A percentile compares a stretch with the other conserved stretches of the same genome.
Evolutionary conservation across 2,888 invertebrate genomes (phyloP).

Genomic region (Ochropleura leucogaster): DNA sequence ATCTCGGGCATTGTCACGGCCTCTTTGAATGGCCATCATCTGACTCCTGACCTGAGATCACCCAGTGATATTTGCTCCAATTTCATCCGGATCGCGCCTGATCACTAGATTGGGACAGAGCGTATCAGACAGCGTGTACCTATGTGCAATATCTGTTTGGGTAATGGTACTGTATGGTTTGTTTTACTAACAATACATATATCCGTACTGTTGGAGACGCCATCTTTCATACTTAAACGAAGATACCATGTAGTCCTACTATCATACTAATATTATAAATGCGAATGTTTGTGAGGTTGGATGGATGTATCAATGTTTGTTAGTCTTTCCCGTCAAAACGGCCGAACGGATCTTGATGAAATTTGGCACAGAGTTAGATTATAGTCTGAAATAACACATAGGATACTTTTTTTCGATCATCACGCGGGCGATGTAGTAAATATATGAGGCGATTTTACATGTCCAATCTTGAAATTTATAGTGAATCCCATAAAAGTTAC

Average conservation of each 20-base stretch:
- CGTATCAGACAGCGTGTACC: slow-evolving; percentile 32
- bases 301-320: no score
- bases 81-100: slow-evolving; percentile 73
- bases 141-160: slow-evolving; percentile 44
- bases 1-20: slow-evolving; percentile 51
- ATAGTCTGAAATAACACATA: no score
- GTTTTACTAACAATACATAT: not conserved
- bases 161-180: not conserved
- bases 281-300: no score
- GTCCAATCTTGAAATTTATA: not conserved
- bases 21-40: slow-evolving; percentile 56
- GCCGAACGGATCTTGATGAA: no score
- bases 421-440: not conserved
- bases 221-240: not conserved
- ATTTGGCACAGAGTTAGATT: no score
- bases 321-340: no score
- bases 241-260: not conserved
- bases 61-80: slow-evolving; percentile 72
- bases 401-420: no score
- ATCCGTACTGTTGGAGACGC: not conserved
- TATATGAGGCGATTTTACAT: not conserved
- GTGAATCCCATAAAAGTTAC: not conserved
- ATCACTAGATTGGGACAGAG: slow-evolving; percentile 58
- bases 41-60: slow-evolving; percentile 66
- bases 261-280: no score